Evolutionary conservation across 37 sponge, comb jelly and placozoan species (phyloP), one percentile per base, ranked within the genome.

Genomic region (Beroe forskalii): DNA sequence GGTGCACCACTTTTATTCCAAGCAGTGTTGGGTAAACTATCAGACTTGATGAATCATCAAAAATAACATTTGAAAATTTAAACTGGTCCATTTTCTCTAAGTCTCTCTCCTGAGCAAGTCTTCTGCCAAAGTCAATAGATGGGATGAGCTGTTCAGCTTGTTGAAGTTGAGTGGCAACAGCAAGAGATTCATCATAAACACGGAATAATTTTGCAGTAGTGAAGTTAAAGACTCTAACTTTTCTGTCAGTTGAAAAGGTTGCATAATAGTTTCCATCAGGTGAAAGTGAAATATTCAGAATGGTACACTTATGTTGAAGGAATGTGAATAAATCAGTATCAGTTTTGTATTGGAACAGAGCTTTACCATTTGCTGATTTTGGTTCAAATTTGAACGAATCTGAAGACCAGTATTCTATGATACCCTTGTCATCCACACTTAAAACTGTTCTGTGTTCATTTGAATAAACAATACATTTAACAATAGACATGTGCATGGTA

Each of bases 401-500:
- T 8, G 94, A 27, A 19, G 94, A 86, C 98, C 98, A 97, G 90
- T 97, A 97, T 89, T 97, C 98, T 25, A 97, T 32, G 94, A 97
- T 97, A 3, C 95, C 96, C 0, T 89, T 91, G 25, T 91, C 64
- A 67, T 97, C 98, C 8, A 91, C 95, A 44, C 95, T 95, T n/a
- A 97, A 69, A 8, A 94, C 94, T 3, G 93, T 92, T 90, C 95
- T 61, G n/a, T 66, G 62, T 55, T 32, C 3, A 76, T 61, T 9
- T 17, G 35, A 75, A 31, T 55, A 75, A 0, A 20, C 28, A 69
- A 90, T 30, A 67, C 41, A 37, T 1, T 89, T 38, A 0, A 61
- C 67, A 24, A 9, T 32, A 0, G 62, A 90, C 37, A 76, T 25
- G 90, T 72, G 92, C 25, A 48, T 1, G 32, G 91, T 61, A 1